Evolutionary conservation across 2,888 invertebrate genomes (phyloP), one percentile per base, ranked within the genome.

Genomic region (Anoplius nigerrimus): DNA sequence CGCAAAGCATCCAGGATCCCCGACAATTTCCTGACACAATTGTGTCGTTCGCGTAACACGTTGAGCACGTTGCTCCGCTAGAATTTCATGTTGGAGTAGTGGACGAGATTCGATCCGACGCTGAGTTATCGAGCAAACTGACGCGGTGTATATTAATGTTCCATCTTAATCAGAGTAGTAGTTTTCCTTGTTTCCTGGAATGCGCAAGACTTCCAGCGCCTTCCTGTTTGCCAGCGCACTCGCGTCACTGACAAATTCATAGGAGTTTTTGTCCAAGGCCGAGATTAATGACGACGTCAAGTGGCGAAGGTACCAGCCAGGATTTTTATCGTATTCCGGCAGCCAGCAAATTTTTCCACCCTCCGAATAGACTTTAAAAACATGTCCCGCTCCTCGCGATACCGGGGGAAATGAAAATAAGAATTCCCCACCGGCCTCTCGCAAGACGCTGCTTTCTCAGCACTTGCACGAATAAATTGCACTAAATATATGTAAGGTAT

Each of bases 331-430:
- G 42, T 53, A 63, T 11, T 16, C 22, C 24, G 24, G 34, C 62
- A 42, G 43, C 27, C 48, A 24, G 61, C 64, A 57, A 62, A 74
- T 74, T 69, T 72, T 57, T 67, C 71, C 66, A 42, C n/a, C 34
- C 4, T 34, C 34, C 11, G 24, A 24, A 24, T 24, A 24, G 24
- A 24, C 24, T 24, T 24, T 24, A 24, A 24, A 24, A 24, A 24
- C 24, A 24, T 2, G 24, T 24, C 24, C 24, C 24, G 24, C 6
- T 24, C 24, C n/a, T 24, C 6, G 6, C 24, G 24, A 24, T 24
- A 24, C 24, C 18, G 64, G 64, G 46, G 15, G 0, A n/a, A 54
- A 13, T 8, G 34, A 3, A 22, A 51, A 5, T 64, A 54, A 24
- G 24, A 24, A 24, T 24, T 24, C 6, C 6, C 24, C n/a, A 4